Evolutionary conservation across 2,113 vertebrate genomes (phyloP), one percentile per base, ranked within the genome.

Genomic region (Vidua macroura): DNA sequence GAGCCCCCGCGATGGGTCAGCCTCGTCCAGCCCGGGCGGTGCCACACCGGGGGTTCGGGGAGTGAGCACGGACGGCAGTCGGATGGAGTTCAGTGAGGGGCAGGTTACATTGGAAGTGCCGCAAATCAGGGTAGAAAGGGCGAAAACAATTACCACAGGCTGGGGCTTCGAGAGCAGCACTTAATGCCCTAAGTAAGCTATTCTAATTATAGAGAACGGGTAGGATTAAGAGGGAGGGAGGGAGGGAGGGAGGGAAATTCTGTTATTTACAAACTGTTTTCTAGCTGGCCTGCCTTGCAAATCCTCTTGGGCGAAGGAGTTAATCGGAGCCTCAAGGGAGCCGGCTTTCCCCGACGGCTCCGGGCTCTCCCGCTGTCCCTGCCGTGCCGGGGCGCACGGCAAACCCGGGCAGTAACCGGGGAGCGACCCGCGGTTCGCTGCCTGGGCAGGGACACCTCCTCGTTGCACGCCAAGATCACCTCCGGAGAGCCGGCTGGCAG

Each of bases 121-220:
- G 33, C 62, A 31, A 87, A 75, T 13, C 59, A 3, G 37, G 16
- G 55, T 11, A 60, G n/a, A 73, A 69, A 70, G 48, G 63, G 79
- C 59, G 87, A 93, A 88, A 91, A n/a, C 31, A 46, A 41, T 43
- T 30, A 44, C 20, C 31, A 4, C 4, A 12, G 63, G 20, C 73
- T 60, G 79, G 22, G 25, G 48, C 51, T 86, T 44, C 63, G 56
- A 13, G 33, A 87, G 58, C 51, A 6, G 56, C 2, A 8, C 79
- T 83, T 95, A 95, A 92, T 82, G 53, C 86, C 69, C 73, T 74
- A 79, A 92, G 56, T 93, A 95, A 96, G 83, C 66, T 88, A 89
- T 53, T 93, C 95, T 86, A 93, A 93, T 95, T 91, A 87, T 80
- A 96, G 93, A 55, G 23, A 88, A 60, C 33, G 48, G 78, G 70